These are phyloP conservation scores for Macrophya alboannulata DNA, from an alignment of 2,888 invertebrate genomes.

Conservation along the genomic window DNA sequence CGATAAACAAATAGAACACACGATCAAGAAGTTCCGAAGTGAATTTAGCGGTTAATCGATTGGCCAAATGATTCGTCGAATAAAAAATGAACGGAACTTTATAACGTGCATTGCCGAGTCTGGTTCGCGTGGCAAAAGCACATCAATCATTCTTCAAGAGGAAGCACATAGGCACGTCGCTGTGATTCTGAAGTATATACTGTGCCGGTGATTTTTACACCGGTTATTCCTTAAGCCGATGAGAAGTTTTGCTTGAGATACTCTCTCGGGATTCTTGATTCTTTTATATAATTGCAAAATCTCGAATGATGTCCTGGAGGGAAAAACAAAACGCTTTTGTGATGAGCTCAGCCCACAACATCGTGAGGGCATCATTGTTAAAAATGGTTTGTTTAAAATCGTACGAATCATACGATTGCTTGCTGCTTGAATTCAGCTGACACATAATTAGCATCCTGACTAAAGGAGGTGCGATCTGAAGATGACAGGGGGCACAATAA, in stretches of 20 bases:
- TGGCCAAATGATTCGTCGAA: neutral
- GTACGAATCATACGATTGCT: conserved; percentile 10
- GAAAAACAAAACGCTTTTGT: neutral
- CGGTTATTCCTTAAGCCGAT: neutral
- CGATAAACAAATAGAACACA: neutral
- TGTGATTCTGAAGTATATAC: neutral
- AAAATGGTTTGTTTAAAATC: neutral
- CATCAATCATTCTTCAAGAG: conserved; percentile 46
- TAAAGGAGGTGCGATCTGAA: conserved; percentile 75
- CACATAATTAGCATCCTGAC: conserved; percentile 79
- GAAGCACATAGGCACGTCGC: neutral
- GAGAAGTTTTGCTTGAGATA: conserved; percentile 3
- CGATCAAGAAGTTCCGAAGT: neutral
- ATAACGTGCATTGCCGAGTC: neutral
- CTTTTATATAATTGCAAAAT: no score
- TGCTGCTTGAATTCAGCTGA: conserved; percentile 57
- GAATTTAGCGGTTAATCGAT: conserved; percentile 29
- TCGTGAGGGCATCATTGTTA: neutral
- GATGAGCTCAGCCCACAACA: neutral
- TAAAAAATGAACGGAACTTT: neutral
- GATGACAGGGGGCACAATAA: conserved; percentile 78
- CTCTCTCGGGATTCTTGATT: neutral
- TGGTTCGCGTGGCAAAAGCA: conserved; percentile 37
- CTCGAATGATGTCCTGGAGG: neutral
- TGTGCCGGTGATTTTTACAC: neutral